phyloP scores from a whole-genome alignment of 2,113 vertebrate genomes.

The Cryptotis parvus region DNA sequence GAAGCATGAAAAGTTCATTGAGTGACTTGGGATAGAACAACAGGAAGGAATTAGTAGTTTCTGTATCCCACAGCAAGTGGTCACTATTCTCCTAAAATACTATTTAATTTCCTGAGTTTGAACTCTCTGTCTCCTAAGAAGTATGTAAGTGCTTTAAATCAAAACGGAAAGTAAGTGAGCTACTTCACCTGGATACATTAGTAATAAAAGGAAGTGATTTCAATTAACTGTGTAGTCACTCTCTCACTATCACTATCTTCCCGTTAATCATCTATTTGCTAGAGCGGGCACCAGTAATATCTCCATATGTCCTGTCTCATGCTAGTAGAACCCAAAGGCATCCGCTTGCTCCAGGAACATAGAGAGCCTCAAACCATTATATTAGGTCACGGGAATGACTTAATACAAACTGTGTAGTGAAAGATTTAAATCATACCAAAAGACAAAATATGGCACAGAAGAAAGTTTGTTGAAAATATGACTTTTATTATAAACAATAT shows the following conservation, averaged over 20 bases:
- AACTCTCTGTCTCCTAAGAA: background rate
- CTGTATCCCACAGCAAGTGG: background rate
- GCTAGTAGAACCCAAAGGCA: too few relatives aligned
- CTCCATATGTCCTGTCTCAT: too few relatives aligned
- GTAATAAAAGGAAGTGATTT: background rate
- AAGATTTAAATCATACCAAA: constrained; percentile 33
- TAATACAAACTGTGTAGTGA: background rate
- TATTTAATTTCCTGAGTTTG: background rate
- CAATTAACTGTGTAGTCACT: too few relatives aligned
- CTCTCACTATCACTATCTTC: too few relatives aligned
- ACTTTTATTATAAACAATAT: constrained; percentile 76
- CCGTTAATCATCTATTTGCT: too few relatives aligned
- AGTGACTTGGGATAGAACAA: background rate
- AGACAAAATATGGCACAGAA: constrained; percentile 34
- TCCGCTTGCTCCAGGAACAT: too few relatives aligned
- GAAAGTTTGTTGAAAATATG: constrained; percentile 53
- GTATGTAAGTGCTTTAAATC: background rate
- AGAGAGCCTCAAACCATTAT: too few relatives aligned
- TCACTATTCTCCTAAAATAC: background rate
- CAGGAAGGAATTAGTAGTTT: background rate
- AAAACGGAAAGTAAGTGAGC: background rate
- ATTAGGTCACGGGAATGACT: too few relatives aligned
- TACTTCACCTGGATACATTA: background rate
- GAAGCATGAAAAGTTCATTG: background rate
- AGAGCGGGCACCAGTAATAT: too few relatives aligned